These are phyloP conservation scores for Lochmaea capreae DNA, from an alignment of 2,888 invertebrate genomes.

Conservation along the genomic window DNA sequence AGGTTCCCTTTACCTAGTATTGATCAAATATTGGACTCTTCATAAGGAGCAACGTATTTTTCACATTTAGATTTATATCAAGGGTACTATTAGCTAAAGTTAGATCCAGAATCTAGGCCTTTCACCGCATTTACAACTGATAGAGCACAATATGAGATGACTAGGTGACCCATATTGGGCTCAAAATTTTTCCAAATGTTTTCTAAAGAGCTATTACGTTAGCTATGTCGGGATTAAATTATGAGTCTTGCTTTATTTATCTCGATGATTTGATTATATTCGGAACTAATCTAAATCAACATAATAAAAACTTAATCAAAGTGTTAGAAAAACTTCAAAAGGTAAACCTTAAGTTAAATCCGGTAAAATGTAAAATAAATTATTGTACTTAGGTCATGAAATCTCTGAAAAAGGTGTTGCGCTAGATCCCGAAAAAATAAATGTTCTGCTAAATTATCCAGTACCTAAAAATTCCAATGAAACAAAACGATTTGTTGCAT, in stretches of 20 bases:
- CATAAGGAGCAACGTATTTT: constrained; percentile 1
- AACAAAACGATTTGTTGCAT: neutral
- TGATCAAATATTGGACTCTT: constrained; percentile 4
- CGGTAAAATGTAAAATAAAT: constrained; percentile 33
- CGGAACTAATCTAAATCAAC: neutral
- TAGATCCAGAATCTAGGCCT: constrained; percentile 36
- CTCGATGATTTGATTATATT: constrained; percentile 8
- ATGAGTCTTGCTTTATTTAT: constrained; percentile 33
- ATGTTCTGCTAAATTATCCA: neutral
- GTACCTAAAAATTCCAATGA: no score
- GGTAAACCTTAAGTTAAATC: constrained; percentile 27
- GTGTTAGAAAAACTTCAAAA: constrained; percentile 25
- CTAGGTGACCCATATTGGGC: constrained; percentile 45
- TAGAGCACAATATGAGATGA: constrained; percentile 48
- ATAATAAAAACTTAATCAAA: constrained; percentile 1
- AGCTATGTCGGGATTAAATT: constrained; percentile 48
- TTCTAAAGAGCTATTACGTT: constrained; percentile 48
- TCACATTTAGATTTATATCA: constrained; percentile 33
- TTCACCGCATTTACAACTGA: constrained; percentile 45
- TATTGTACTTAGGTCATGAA: neutral
- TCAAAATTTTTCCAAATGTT: constrained; percentile 45
- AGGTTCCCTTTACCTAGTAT: constrained; percentile 8
- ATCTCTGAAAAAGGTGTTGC: constrained; percentile 25
- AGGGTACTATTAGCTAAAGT: constrained; percentile 49
- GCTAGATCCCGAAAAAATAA: constrained; percentile 3